A percentile compares a stretch with the other conserved stretches of the same genome.
Evolutionary conservation across 1,140 invertebrate genomes (phyloP).

Genomic region (Drosophila kanapiae): DNA sequence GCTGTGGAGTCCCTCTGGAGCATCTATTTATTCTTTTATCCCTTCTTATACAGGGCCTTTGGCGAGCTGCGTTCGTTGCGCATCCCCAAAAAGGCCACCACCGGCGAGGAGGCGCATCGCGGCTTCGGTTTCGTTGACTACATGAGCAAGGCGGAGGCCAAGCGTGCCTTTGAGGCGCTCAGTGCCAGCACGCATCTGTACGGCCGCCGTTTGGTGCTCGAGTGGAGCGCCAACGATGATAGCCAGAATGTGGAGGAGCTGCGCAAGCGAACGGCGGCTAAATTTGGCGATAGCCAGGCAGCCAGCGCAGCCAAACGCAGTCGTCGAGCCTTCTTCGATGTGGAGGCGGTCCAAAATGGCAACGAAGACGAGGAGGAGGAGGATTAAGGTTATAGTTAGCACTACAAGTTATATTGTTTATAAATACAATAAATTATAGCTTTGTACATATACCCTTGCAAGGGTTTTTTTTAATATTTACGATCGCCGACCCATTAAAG

Average conservation of each 20-base stretch:
- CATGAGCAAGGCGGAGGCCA: constrained; percentile 94
- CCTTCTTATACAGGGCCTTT: constrained; percentile 90
- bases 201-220: constrained; percentile 96
- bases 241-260: constrained; percentile 92
- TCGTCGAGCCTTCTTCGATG: constrained; percentile 68
- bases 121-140: constrained; percentile 99
- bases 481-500: no score
- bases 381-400: not conserved
- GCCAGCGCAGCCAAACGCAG: constrained; percentile 60
- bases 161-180: constrained; percentile 96
- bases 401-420: not conserved
- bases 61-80: constrained; percentile 96
- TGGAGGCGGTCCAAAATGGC: constrained; percentile 31
- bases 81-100: constrained; percentile 94
- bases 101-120: constrained; percentile 92
- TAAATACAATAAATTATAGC: not conserved
- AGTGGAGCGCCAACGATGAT: constrained; percentile 95
- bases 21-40: not conserved
- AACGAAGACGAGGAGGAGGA: constrained; percentile 51
- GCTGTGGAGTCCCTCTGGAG: not conserved
- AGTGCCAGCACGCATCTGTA: constrained; percentile 99
- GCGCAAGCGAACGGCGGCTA: constrained; percentile 92
- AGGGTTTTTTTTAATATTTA: no score
- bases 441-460: no score
- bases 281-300: constrained; percentile 49